phyloP scores from a whole-genome alignment of 2,113 vertebrate species.

The Mustela lutreola region DNA sequence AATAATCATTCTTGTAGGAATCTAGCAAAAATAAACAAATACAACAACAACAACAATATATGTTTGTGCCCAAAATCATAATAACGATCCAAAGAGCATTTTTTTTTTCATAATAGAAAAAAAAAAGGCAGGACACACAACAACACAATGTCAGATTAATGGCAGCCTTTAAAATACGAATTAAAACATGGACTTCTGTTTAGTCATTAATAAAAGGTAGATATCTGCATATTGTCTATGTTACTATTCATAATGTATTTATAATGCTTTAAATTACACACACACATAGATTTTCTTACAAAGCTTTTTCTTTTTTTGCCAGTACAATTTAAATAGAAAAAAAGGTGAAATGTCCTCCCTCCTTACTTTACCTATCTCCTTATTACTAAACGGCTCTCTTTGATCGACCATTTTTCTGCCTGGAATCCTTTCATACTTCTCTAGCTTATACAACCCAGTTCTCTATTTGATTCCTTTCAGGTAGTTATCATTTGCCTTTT shows the following conservation, averaged over 20 bases:
- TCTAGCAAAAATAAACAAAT: not conserved
- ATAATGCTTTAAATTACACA: not conserved
- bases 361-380: not conserved
- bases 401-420: not conserved
- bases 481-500: not conserved
- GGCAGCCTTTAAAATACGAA: not conserved
- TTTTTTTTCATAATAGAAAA: not conserved
- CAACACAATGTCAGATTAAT: not conserved
- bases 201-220: not conserved
- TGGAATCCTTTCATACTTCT: not conserved
- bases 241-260: not conserved
- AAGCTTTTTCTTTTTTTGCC: not conserved
- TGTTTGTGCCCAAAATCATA: not conserved
- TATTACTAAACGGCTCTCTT: not conserved
- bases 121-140: not conserved
- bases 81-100: not conserved
- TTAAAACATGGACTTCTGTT: not conserved
- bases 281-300: not conserved
- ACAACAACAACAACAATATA: not conserved
- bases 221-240: not conserved
- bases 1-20: not conserved
- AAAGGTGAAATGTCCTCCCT: not conserved
- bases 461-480: conserved; percentile 20
- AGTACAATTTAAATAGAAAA: not conserved
- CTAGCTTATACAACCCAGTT: not conserved